Conservation (phyloP, 2,888 invertebrate species). For the Polydrusus cervinus region DNA sequence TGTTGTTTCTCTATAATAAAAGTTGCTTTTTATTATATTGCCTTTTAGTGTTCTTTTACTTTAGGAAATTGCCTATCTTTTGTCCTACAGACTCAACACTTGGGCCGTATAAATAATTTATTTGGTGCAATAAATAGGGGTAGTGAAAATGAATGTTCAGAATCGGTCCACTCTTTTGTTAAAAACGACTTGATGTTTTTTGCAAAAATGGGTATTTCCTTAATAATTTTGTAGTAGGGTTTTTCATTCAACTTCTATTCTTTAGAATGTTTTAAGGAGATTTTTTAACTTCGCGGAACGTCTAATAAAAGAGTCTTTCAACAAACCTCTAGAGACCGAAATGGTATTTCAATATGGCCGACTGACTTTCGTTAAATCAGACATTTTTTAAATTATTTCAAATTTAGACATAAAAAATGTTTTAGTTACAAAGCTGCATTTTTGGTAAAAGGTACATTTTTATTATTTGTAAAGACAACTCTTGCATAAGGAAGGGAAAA, state of each 20-base stretch:
- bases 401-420: too few relatives aligned
- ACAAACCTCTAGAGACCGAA: too few relatives aligned
- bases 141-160: slow-evolving; percentile 10
- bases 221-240: neutral
- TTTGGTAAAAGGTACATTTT: too few relatives aligned
- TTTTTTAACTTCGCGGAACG: too few relatives aligned
- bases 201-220: slow-evolving; percentile 3
- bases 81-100: slow-evolving; percentile 4
- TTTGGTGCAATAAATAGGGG: slow-evolving; percentile 8
- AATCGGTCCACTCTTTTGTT: slow-evolving; percentile 7
- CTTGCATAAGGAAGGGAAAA: too few relatives aligned
- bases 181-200: slow-evolving; percentile 1
- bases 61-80: slow-evolving; percentile 22
- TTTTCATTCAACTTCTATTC: neutral
- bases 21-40: neutral
- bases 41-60: slow-evolving; percentile 21
- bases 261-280: neutral
- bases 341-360: too few relatives aligned
- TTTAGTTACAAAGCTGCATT: too few relatives aligned
- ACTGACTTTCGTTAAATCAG: too few relatives aligned
- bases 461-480: too few relatives aligned
- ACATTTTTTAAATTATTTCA: too few relatives aligned
- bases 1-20: slow-evolving; percentile 2
- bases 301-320: too few relatives aligned
- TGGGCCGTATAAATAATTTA: slow-evolving; percentile 22